phyloP scores from a whole-genome alignment of 2,113 vertebrate species.

The Tachuris rubrigastra region DNA sequence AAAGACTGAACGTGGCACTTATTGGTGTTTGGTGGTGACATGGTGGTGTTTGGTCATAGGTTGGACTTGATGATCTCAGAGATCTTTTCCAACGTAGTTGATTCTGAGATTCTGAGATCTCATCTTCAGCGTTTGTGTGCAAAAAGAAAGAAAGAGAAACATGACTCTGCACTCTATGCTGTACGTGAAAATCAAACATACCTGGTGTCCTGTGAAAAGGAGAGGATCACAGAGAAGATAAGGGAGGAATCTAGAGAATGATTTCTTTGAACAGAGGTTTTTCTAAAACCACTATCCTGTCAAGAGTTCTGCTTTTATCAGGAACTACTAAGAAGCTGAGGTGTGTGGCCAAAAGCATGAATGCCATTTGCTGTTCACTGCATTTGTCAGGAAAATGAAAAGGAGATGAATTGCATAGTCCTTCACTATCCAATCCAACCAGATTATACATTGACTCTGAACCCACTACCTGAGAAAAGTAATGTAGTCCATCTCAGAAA shows the following conservation, averaged over 20 bases:
- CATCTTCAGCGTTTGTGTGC: fast-evolving
- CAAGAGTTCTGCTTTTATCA: background rate
- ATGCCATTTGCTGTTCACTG: background rate
- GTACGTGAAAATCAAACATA: background rate
- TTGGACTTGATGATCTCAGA: background rate
- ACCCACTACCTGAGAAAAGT: background rate
- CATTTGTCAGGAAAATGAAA: background rate
- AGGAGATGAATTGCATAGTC: background rate
- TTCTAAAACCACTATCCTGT: background rate
- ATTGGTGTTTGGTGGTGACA: background rate
- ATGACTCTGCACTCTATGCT: background rate
- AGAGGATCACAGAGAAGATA: background rate
- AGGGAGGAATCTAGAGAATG: background rate
- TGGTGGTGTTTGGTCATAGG: background rate
- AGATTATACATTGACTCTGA: background rate
- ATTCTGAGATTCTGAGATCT: background rate
- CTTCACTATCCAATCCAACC: background rate
- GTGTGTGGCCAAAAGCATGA: background rate
- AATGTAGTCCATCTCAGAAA: background rate
- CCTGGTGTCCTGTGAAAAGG: background rate
- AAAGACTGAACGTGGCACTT: background rate
- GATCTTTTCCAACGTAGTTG: background rate
- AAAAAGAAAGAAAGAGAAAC: background rate
- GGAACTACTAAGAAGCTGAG: background rate
- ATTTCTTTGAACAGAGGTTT: background rate